Percentiles rank a stretch among this genome's conserved stretches.
Evolutionary conservation across 92 coral and sea anemone genomes (phyloP).

Genomic region (Zoanthus solanderi): DNA sequence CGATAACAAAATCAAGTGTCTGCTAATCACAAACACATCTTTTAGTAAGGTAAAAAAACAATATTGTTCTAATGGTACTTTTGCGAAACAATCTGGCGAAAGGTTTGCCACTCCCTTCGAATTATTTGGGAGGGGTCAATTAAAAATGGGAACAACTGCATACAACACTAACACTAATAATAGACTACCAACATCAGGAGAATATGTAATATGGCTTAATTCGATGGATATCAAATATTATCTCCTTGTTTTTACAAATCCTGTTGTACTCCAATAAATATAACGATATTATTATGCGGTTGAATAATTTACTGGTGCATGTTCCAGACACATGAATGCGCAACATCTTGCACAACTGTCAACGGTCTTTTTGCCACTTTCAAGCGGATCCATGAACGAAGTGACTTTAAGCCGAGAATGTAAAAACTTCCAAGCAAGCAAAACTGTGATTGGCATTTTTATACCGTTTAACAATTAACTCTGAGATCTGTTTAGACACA

Average conservation of each 20-base stretch:
- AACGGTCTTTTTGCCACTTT: neutral
- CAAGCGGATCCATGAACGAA: neutral
- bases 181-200: neutral
- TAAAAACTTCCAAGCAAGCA: neutral
- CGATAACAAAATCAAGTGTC: no score
- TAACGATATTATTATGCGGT: no score
- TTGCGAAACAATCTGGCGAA: neutral
- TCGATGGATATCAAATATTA: no score
- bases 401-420: neutral
- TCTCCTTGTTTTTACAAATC: no score
- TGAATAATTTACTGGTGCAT: neutral
- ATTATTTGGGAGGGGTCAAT: neutral
- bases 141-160: neutral
- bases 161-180: neutral
- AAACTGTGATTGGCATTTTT: neutral
- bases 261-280: no score
- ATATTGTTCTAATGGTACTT: neutral
- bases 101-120: neutral
- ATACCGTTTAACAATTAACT: neutral
- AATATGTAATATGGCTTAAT: neutral
- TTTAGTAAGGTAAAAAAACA: neutral
- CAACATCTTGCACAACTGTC: neutral
- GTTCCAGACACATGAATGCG: neutral
- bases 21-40: neutral
- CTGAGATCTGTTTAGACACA: neutral